phyloP scores from a whole-genome alignment of 1,140 invertebrate species.

The Drosophila saltans region DNA sequence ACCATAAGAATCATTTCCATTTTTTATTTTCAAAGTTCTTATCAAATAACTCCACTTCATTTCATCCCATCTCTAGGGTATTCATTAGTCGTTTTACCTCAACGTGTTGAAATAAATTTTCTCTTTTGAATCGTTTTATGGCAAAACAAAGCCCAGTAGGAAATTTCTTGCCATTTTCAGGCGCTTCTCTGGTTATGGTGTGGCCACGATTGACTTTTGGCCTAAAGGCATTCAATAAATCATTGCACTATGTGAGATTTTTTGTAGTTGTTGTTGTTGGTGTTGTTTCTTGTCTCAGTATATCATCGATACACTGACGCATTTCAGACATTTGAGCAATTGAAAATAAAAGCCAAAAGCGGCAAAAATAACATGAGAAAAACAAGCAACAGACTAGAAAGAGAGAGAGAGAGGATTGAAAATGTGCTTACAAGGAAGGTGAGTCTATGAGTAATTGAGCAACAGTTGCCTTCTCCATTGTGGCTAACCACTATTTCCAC shows the following conservation, averaged over 20 bases:
- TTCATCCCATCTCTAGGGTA: background rate
- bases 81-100: constrained; percentile 15
- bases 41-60: too few species aligned
- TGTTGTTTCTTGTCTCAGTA: background rate
- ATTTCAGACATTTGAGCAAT: constrained; percentile 51
- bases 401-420: background rate
- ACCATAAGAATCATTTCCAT: too few species aligned
- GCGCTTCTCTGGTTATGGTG: constrained; percentile 48
- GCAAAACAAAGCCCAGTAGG: constrained; percentile 54
- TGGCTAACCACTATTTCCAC: constrained; percentile 1
- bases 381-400: constrained; percentile 45
- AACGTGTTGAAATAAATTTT: constrained; percentile 38
- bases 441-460: constrained; percentile 15
- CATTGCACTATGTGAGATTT: constrained; percentile 40
- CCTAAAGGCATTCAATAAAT: constrained; percentile 64
- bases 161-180: constrained; percentile 64
- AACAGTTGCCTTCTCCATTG: constrained; percentile 39
- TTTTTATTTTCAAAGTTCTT: too few species aligned
- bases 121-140: constrained; percentile 39
- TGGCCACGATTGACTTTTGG: constrained; percentile 67
- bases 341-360: constrained; percentile 44
- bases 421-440: background rate
- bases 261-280: too few species aligned
- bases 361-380: constrained; percentile 35
- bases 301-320: constrained; percentile 44